phyloP scores from a whole-genome alignment of 2,888 invertebrate genomes.

The Cheilosia vernalis region DNA sequence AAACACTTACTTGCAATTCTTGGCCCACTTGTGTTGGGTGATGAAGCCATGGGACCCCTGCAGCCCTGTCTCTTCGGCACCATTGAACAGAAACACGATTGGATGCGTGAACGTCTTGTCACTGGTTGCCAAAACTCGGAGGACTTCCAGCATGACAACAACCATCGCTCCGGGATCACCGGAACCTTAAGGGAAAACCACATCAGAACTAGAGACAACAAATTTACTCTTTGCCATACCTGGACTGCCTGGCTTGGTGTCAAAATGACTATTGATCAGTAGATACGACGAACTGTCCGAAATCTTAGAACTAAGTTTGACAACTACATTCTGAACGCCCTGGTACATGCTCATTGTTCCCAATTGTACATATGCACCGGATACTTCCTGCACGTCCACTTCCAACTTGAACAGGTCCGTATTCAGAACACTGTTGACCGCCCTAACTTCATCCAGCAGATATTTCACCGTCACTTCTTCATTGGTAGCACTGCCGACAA shows the following conservation, averaged over 20 bases:
- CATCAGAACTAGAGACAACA: not conserved
- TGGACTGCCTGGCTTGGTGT: conserved; percentile 93
- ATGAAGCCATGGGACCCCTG: conserved; percentile 89
- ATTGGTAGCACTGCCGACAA: conserved; percentile 89
- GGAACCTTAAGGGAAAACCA: conserved; percentile 81
- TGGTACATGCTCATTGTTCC: conserved; percentile 80
- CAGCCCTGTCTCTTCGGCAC: conserved; percentile 87
- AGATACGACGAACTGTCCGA: conserved; percentile 78
- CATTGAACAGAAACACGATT: conserved; percentile 87
- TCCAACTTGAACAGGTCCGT: conserved; percentile 79
- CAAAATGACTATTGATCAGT: conserved; percentile 96
- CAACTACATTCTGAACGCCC: conserved; percentile 80
- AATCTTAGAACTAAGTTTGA: conserved; percentile 78
- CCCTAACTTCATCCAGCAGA: conserved; percentile 78
- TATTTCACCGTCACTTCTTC: conserved; percentile 86
- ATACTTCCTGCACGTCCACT: conserved; percentile 79
- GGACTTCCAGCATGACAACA: conserved; percentile 86
- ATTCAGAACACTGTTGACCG: conserved; percentile 77
- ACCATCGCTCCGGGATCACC: conserved; percentile 87
- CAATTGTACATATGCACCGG: conserved; percentile 79
- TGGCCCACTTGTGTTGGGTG: conserved; percentile 91
- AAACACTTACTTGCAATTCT: conserved; percentile 84
- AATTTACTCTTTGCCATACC: conserved; percentile 82
- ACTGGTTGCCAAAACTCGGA: conserved; percentile 83
- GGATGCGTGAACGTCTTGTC: conserved; percentile 84